Conservation (phyloP, 2,888 invertebrate genomes). For the Acanthosoma haemorrhoidale region DNA sequence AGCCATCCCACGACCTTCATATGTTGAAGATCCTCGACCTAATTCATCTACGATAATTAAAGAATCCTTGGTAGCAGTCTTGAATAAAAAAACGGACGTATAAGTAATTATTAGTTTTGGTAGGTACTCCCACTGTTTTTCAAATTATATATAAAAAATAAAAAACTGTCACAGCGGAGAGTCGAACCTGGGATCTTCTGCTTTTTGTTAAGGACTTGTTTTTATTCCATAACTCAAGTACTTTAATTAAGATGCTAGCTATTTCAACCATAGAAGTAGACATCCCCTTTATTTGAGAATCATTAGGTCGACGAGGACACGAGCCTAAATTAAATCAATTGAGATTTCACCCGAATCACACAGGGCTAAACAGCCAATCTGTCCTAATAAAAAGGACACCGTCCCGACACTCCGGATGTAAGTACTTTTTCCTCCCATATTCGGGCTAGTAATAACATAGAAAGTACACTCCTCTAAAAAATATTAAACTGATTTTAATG, state of each 20-base stretch:
- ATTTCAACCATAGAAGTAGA: conserved; percentile 99
- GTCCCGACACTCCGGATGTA: conserved; percentile 84
- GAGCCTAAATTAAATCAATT: conserved; percentile 76
- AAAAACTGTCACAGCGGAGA: too few species aligned
- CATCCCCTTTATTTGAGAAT: conserved; percentile 80
- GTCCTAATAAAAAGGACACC: conserved; percentile 81
- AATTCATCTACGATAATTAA: conserved; percentile 94
- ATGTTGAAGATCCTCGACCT: conserved; percentile 81
- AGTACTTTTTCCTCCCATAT: conserved; percentile 99
- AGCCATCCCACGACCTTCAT: conserved; percentile 97
- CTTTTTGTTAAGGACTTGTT: too few species aligned
- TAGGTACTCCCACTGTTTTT: too few species aligned
- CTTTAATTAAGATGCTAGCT: conserved; percentile 79
- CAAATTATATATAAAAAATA: too few species aligned
- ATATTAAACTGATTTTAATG: conserved; percentile 39
- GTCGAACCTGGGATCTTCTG: too few species aligned
- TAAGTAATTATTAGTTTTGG: background rate
- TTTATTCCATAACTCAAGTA: too few species aligned
- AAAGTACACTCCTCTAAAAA: too few species aligned
- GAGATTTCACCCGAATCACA: conserved; percentile 74
- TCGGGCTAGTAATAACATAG: too few species aligned
- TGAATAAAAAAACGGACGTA: conserved; percentile 33
- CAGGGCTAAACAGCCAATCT: conserved; percentile 88
- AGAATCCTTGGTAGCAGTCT: conserved; percentile 87
- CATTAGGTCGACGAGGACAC: conserved; percentile 92